Evolutionary conservation across 2,797 vertebrate genomes (phyloP).

Genomic region (Lacerta viridis): DNA sequence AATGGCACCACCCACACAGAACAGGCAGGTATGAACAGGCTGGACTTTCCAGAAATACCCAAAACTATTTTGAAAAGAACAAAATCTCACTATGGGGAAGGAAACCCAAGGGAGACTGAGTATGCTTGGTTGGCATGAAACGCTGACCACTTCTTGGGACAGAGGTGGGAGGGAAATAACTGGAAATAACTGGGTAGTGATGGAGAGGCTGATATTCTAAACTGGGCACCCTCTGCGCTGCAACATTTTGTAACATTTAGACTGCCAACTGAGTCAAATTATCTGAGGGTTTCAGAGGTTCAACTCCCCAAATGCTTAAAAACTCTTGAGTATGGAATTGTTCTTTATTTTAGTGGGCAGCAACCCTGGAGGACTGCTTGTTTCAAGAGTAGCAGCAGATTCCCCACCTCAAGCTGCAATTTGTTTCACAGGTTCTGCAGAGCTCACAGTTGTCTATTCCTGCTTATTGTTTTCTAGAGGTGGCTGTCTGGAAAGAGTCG

Average conservation of each 20-base stretch:
- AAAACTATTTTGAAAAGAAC: not conserved
- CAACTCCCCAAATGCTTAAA: not conserved
- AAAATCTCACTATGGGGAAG: not conserved
- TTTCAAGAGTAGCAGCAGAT: not conserved
- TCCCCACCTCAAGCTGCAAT: not conserved
- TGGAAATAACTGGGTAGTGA: not conserved
- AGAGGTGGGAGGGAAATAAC: not conserved
- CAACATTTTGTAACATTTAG: not conserved
- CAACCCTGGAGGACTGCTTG: not conserved
- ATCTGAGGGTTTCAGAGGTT: not conserved
- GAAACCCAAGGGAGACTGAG: not conserved
- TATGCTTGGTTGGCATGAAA: not conserved
- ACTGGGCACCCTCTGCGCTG: not conserved
- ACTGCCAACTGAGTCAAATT: not conserved
- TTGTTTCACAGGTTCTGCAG: not conserved
- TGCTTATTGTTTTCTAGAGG: not conserved
- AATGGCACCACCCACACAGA: not conserved
- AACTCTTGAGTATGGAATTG: not conserved
- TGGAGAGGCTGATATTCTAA: not conserved
- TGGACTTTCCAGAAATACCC: not conserved
- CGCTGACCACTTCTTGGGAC: not conserved
- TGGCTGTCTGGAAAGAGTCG: not conserved
- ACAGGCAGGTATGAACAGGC: not conserved
- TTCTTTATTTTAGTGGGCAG: not conserved
- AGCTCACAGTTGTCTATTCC: not conserved